Evolutionary conservation across 2,888 invertebrate genomes (phyloP).

Genomic region (Brachyptera risi): DNA sequence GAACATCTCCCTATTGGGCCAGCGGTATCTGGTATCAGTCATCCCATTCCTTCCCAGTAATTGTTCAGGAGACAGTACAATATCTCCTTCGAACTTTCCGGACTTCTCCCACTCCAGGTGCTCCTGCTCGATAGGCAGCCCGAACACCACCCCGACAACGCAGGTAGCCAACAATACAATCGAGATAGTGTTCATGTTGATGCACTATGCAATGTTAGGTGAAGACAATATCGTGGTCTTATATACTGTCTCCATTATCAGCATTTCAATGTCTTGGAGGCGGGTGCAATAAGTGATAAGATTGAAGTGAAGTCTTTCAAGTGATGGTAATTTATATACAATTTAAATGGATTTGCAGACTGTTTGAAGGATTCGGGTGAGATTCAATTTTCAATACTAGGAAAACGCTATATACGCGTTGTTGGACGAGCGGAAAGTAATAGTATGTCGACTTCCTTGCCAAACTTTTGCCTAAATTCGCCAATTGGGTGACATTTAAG

Average conservation of each 20-base stretch:
- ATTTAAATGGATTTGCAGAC: too few species aligned
- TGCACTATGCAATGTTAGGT: background rate
- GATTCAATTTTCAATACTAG: too few species aligned
- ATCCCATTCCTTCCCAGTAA: constrained; percentile 45
- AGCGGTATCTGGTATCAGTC: constrained; percentile 44
- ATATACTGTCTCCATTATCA: background rate
- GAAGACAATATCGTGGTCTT: background rate
- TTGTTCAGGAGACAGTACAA: constrained; percentile 45
- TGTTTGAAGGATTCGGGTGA: too few species aligned
- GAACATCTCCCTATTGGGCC: constrained; percentile 49
- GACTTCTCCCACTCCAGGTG: constrained; percentile 55
- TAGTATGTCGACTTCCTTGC: too few species aligned
- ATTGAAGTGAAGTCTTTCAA: too few species aligned
- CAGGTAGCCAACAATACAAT: background rate
- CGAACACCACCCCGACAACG: background rate
- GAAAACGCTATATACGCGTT: too few species aligned
- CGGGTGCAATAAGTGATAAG: background rate
- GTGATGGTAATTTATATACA: too few species aligned
- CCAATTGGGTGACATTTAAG: too few species aligned
- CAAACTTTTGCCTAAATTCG: too few species aligned
- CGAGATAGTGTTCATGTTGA: background rate
- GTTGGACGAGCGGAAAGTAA: too few species aligned
- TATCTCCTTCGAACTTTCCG: constrained; percentile 58
- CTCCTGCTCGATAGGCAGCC: constrained; percentile 41
- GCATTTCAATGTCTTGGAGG: background rate